Evolutionary conservation across 1,140 invertebrate genomes (phyloP).

Genomic region (Trichogramma pretiosum): DNA sequence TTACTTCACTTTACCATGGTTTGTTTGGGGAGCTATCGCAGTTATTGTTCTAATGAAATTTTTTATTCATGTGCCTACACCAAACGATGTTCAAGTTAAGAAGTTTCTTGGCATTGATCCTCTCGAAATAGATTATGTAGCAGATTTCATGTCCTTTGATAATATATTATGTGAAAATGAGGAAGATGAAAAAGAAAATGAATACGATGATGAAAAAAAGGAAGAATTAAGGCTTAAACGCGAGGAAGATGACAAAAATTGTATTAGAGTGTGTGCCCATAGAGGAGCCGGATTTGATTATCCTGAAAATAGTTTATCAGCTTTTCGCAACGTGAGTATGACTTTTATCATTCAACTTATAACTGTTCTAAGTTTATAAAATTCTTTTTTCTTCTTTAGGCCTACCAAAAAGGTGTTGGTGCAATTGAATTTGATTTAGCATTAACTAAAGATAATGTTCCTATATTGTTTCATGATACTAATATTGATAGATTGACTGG

Average conservation of each 20-base stretch:
- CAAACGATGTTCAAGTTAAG: conserved; percentile 30
- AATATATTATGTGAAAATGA: too few relatives aligned
- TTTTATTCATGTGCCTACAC: conserved; percentile 30
- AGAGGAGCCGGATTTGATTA: conserved; percentile 62
- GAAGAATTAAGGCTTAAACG: too few relatives aligned
- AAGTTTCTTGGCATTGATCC: conserved; percentile 43
- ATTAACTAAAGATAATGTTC: conserved; percentile 61
- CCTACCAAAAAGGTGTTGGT: conserved; percentile 55
- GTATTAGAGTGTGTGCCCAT: conserved; percentile 54
- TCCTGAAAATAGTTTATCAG: conserved; percentile 63
- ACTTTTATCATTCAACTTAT: conserved; percentile 2
- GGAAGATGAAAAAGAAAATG: too few relatives aligned
- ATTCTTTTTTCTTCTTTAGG: conserved; percentile 42
- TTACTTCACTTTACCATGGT: conserved; percentile 33
- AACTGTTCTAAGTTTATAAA: conserved; percentile 4
- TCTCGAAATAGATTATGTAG: conserved; percentile 9
- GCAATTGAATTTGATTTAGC: conserved; percentile 70
- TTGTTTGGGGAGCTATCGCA: conserved; percentile 29
- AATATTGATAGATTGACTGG: conserved; percentile 61
- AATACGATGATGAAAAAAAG: conserved; percentile 18
- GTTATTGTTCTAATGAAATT: conserved; percentile 24
- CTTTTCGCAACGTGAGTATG: conserved; percentile 58
- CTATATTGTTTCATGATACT: conserved; percentile 67
- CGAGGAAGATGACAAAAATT: conserved; percentile 31
- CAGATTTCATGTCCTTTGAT: background rate